phyloP scores from a whole-genome alignment of 2,113 vertebrate species.

The Fulica atra region DNA sequence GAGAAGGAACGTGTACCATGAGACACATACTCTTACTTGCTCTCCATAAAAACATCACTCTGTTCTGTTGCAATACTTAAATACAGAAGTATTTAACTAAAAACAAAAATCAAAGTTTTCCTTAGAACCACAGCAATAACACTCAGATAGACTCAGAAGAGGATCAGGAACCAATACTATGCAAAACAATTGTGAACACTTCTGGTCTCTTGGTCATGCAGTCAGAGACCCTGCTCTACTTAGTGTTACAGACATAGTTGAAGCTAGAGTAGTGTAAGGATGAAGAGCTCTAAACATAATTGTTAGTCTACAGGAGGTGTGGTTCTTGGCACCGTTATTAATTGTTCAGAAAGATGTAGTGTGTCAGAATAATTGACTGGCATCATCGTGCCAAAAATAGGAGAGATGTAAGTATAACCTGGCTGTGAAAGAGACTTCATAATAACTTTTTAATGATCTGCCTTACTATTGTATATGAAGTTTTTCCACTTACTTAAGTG shows the following conservation, averaged over 20 bases:
- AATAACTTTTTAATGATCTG: neutral
- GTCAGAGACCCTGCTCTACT: neutral
- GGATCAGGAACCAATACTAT: neutral
- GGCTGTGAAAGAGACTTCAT: neutral
- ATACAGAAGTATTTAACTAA: neutral
- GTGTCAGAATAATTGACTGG: neutral
- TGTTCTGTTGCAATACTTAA: neutral
- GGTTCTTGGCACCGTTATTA: neutral
- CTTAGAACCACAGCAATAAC: neutral
- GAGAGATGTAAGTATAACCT: neutral
- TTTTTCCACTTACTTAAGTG: neutral
- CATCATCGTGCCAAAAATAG: neutral
- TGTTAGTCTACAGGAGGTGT: neutral
- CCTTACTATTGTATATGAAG: neutral
- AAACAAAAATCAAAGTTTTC: neutral
- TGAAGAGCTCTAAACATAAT: neutral
- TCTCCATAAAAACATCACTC: neutral
- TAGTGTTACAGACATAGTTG: fast-evolving
- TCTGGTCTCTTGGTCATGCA: fast-evolving
- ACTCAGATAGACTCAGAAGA: neutral
- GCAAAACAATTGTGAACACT: neutral
- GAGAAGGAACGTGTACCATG: neutral
- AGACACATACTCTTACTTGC: fast-evolving
- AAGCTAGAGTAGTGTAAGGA: neutral
- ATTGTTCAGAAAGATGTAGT: neutral